A percentile compares a stretch with the other conserved stretches of the same genome.
Conservation (phyloP, 2,888 invertebrate genomes). For the Lordiphosa andalusiaca region DNA sequence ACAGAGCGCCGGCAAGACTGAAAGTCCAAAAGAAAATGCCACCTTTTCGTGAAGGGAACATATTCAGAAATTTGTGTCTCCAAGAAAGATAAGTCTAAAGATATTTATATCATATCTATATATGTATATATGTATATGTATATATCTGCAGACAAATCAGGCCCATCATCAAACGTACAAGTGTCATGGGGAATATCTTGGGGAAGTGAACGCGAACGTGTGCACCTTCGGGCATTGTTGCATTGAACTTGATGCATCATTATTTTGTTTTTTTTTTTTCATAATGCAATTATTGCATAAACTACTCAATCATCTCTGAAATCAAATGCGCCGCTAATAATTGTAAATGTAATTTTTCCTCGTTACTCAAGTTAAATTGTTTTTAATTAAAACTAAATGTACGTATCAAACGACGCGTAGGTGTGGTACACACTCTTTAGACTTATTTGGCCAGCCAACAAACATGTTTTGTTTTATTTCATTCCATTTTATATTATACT, state of each 20-base stretch:
- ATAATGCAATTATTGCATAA: conserved; percentile 25
- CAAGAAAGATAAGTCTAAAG: conserved; percentile 43
- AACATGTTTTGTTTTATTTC: conserved; percentile 45
- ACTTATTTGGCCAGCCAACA: conserved; percentile 53
- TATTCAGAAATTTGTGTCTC: conserved; percentile 44
- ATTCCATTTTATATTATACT: neutral
- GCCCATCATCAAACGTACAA: conserved; percentile 52
- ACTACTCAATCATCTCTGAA: conserved; percentile 31
- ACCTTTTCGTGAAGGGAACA: conserved; percentile 49
- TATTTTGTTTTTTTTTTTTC: conserved; percentile 16
- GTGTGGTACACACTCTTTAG: conserved; percentile 51
- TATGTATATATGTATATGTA: conserved; percentile 24
- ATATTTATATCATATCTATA: conserved; percentile 39
- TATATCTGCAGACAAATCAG: conserved; percentile 35
- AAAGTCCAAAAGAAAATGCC: conserved; percentile 28
- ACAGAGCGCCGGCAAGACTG: conserved; percentile 60
- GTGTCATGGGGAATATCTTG: conserved; percentile 33
- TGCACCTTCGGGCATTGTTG: conserved; percentile 10
- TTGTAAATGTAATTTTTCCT: conserved; percentile 10
- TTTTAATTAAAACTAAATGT: conserved; percentile 58
- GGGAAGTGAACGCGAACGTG: conserved; percentile 7
- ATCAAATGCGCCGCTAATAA: conserved; percentile 46
- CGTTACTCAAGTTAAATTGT: conserved; percentile 36
- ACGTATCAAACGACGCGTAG: conserved; percentile 41
- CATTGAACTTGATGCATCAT: conserved; percentile 58